A percentile compares a stretch with the other conserved stretches of the same genome.
Conservation (phyloP, 2,797 vertebrate genomes). For the Loriculus beryllinus region DNA sequence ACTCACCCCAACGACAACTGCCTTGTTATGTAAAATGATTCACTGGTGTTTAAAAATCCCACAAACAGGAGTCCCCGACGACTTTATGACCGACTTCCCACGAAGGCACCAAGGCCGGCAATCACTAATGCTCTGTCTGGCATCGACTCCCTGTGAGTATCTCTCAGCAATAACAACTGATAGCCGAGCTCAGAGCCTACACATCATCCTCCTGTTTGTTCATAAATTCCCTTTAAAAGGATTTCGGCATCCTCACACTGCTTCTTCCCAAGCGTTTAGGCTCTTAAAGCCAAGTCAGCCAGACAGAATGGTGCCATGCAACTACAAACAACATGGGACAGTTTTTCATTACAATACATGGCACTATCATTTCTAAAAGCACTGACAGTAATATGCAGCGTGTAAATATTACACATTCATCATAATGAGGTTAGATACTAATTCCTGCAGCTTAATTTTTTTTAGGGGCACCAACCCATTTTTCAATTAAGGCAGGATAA, state of each 20-base stretch:
- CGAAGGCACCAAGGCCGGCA: conserved; percentile 23
- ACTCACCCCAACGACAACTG: not conserved
- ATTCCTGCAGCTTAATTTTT: conserved; percentile 69
- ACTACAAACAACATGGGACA: conserved; percentile 45
- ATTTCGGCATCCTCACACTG: conserved; percentile 40
- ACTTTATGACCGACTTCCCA: conserved; percentile 57
- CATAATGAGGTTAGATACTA: conserved; percentile 63
- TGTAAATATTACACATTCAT: conserved; percentile 64
- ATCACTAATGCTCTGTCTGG: conserved; percentile 59
- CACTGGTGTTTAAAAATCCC: conserved; percentile 53
- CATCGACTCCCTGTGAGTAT: conserved; percentile 33
- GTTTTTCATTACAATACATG: conserved; percentile 62
- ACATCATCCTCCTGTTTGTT: conserved; percentile 56
- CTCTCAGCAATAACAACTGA: conserved; percentile 68
- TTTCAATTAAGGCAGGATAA: conserved; percentile 72
- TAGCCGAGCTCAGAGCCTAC: conserved; percentile 47
- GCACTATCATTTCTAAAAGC: conserved; percentile 49
- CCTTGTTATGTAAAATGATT: conserved; percentile 30
- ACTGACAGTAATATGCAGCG: conserved; percentile 31
- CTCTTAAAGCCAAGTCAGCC: conserved; percentile 37
- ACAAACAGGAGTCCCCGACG: conserved; percentile 30
- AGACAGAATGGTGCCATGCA: conserved; percentile 52
- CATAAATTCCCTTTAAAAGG: conserved; percentile 64
- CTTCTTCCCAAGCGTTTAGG: conserved; percentile 24
- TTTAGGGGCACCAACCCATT: conserved; percentile 61